Base-by-base conservation (phyloP, 2,797 vertebrate species). In the Enoplosus armatus region DNA sequence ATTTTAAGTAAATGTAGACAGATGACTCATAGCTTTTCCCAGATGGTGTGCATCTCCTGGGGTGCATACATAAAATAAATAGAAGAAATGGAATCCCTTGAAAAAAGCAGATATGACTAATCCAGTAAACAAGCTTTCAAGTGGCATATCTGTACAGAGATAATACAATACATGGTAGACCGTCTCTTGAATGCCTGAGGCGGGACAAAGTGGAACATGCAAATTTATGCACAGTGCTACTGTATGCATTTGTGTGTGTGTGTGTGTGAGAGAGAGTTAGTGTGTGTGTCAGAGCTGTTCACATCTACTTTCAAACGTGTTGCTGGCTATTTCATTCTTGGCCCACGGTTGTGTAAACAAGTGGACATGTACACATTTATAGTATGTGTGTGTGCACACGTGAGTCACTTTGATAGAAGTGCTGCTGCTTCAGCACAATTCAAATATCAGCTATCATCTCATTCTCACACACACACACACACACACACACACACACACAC, bases 341-440 rank as follows among this genome's bases (percentile, higher is more conserved):
- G 39, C 55, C 10, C n/a, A 67, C 3, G 20, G 59, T 62, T 73
- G 67, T 83, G 75, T 51, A 70, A 78, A 70, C 59, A 72, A 74
- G 56, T 47, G 51, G 43, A 59, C 55, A 53, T 29, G 20, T 54
- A 74, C 56, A 72, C 18, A 43, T 79, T 75, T 55, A 53, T 39
- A 39, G 37, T 39, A 8, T 56, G 3, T 48, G 24, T 64, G 22
- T 45, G 35, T 29, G 39, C 6, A 10, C 24, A 33, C 0, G 50
- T 41, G 33, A 62, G 47, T 66, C 20, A 26, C 31, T 65, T 58
- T 77, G 73, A 85, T 60, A 56, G 61, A 63, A 33, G 47, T 45
- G 65, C 39, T 73, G 87, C 87, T 76, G 65, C 65, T 39, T 90
- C 91, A 85, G 87, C 80, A 66, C 60, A 72, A 83, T 53, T 77